These are phyloP conservation scores for Drosophila pseudoananassae DNA, from an alignment of 1,140 invertebrate genomes.

Conservation along the genomic window DNA sequence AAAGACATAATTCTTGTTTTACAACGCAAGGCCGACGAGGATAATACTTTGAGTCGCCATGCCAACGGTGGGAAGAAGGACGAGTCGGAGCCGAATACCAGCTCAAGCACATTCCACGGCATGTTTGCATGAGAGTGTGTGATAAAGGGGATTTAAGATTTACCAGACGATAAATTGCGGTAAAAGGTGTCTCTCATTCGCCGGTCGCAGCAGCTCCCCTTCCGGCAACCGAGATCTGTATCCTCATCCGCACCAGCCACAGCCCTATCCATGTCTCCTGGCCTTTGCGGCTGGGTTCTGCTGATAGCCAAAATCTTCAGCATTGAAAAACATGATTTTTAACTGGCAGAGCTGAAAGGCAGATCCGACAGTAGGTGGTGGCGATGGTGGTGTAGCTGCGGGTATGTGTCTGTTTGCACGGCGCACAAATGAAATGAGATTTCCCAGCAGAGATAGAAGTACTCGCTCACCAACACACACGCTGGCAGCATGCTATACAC, in stretches of 20 bases:
- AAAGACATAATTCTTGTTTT: slow-evolving; percentile 66
- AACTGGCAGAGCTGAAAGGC: slow-evolving; percentile 69
- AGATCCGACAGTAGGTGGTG: slow-evolving; percentile 31
- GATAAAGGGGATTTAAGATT: slow-evolving; percentile 69
- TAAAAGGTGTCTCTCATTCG: slow-evolving; percentile 71
- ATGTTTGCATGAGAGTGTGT: slow-evolving; percentile 36
- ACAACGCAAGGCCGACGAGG: slow-evolving; percentile 39
- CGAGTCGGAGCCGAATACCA: not conserved
- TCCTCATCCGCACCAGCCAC: not conserved
- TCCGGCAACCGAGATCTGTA: slow-evolving; percentile 6
- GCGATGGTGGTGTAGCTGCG: not conserved
- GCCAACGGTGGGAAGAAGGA: slow-evolving; percentile 25
- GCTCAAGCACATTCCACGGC: slow-evolving; percentile 12
- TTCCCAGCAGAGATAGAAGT: slow-evolving; percentile 63
- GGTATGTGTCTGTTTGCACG: slow-evolving; percentile 40
- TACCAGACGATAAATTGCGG: slow-evolving; percentile 75
- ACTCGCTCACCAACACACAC: slow-evolving; percentile 30
- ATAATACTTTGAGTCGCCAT: slow-evolving; percentile 55
- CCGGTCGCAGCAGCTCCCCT: not conserved
- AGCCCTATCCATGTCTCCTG: not conserved
- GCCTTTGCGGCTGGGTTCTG: slow-evolving; percentile 34
- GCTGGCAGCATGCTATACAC: slow-evolving; percentile 5
- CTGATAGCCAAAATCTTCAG: slow-evolving; percentile 66
- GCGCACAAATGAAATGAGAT: slow-evolving; percentile 77
- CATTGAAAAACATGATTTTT: slow-evolving; percentile 80